A percentile compares a stretch with the other conserved stretches of the same genome.
Evolutionary conservation across 2,113 vertebrate species (phyloP).

Genomic region (Epinephelus cyanopodus): DNA sequence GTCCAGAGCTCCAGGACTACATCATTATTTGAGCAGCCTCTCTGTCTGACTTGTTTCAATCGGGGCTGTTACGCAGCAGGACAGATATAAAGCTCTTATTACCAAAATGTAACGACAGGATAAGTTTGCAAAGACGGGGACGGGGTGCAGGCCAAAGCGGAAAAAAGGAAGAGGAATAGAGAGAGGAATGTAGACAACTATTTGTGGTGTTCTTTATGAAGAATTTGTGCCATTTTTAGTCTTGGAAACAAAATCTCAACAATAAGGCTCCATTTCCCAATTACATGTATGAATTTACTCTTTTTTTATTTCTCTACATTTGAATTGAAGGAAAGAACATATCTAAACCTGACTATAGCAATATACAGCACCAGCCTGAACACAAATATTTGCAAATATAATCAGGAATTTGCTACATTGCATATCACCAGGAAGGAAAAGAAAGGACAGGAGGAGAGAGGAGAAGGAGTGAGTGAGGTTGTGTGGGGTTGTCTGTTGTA

Average conservation of each 20-base stretch:
- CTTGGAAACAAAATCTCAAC: background rate
- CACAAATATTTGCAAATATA: background rate
- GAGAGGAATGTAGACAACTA: background rate
- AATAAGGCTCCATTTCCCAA: background rate
- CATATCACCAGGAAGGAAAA: conserved; percentile 49
- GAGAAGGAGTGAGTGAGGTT: conserved; percentile 35
- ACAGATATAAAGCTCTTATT: conserved; percentile 33
- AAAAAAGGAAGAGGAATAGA: background rate
- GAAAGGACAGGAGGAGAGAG: conserved; percentile 18
- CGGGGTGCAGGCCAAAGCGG: background rate
- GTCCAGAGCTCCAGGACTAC: too few relatives aligned
- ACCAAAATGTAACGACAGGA: conserved; percentile 1
- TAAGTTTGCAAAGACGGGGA: conserved; percentile 23
- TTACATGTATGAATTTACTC: background rate
- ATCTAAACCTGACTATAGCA: background rate
- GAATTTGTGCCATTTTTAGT: background rate
- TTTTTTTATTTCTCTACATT: background rate
- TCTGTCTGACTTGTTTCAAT: too few relatives aligned
- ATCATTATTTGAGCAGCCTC: too few relatives aligned
- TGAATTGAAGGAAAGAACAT: background rate
- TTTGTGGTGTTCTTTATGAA: conserved; percentile 8
- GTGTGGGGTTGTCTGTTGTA: conserved; percentile 24
- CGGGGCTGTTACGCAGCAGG: conserved; percentile 15
- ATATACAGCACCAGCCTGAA: background rate
- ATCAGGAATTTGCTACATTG: conserved; percentile 41